Conservation (phyloP, 2,113 vertebrate genomes). For the Podocnemis expansa region DNA sequence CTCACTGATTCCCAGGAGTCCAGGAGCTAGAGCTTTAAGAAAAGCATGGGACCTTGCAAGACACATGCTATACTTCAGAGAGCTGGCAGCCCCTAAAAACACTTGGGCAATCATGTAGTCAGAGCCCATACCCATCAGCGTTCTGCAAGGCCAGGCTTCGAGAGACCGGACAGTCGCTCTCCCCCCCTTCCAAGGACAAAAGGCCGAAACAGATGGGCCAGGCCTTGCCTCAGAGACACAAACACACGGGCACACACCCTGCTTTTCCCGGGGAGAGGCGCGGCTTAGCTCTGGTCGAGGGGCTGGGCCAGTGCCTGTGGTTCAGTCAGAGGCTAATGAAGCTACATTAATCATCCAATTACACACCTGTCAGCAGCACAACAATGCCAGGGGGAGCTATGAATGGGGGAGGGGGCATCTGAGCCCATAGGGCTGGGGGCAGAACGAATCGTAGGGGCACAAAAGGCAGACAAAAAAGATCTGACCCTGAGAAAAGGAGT, state of each 20-base stretch:
- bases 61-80: neutral
- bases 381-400: slow-evolving; percentile 62
- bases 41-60: neutral
- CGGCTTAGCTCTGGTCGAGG: neutral
- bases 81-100: neutral
- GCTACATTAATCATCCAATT: slow-evolving; percentile 87
- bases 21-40: neutral
- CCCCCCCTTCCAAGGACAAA: neutral
- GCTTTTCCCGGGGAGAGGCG: neutral
- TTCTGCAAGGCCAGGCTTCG: neutral
- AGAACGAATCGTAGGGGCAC: slow-evolving; percentile 1
- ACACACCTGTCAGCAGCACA: slow-evolving; percentile 86
- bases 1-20: neutral
- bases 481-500: neutral
- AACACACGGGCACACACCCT: no score
- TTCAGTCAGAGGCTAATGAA: slow-evolving; percentile 46
- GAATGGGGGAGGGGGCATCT: neutral
- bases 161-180: neutral
- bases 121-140: neutral
- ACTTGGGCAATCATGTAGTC: neutral
- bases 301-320: neutral
- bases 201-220: neutral
- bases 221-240: neutral
- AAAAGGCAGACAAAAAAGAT: slow-evolving; percentile 9
- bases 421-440: neutral